Conservation (phyloP, 2,113 vertebrate genomes). For the Solea solea region DNA sequence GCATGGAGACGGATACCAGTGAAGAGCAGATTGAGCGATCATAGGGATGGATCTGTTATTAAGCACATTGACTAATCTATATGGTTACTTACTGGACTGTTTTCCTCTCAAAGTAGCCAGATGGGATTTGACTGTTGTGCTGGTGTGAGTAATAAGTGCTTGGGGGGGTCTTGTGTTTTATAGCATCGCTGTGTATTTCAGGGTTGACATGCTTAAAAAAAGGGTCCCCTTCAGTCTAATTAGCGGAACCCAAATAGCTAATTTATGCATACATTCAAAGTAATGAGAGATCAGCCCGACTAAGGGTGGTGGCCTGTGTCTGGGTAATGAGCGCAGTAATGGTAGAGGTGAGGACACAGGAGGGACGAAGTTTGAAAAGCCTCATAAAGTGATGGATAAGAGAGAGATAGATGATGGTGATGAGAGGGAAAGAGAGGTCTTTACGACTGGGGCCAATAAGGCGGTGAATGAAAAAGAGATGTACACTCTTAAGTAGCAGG, state of each 20-base stretch:
- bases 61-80: neutral
- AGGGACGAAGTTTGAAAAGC: conserved; percentile 11
- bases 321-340: conserved; percentile 12
- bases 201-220: neutral
- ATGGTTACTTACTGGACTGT: conserved; percentile 19
- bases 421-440: neutral
- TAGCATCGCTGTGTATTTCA: no score
- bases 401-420: neutral
- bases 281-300: conserved; percentile 6
- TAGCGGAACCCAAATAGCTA: neutral
- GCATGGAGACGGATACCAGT: conserved; percentile 35
- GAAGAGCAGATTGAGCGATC: conserved; percentile 26
- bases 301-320: neutral
- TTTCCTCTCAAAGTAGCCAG: conserved; percentile 19
- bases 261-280: neutral
- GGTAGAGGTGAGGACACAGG: neutral
- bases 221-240: neutral
- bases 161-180: neutral
- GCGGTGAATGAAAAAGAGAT: neutral
- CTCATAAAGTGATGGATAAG: neutral
- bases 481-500: neutral
- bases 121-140: neutral
- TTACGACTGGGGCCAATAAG: neutral
- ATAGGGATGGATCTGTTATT: conserved; percentile 46
- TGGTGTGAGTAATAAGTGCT: neutral